Conservation (phyloP, 1,140 invertebrate genomes). For the Dryas iulia region DNA sequence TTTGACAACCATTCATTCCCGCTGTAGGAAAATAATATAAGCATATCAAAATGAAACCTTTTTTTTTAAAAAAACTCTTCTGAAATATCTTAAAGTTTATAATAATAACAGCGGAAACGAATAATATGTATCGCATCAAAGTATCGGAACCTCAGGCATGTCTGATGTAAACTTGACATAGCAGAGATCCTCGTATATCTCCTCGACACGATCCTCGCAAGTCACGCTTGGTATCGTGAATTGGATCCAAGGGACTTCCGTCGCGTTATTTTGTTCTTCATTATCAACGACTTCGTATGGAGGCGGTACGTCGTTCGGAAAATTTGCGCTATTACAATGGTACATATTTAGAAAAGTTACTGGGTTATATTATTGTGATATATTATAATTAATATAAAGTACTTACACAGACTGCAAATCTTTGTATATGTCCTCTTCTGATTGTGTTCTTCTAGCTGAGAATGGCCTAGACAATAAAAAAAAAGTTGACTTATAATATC, state of each 20-base stretch:
- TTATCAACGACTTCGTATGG: conserved; percentile 42
- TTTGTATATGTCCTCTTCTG: conserved; percentile 92
- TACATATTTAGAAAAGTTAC: conserved; percentile 7
- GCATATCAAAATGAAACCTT: no score
- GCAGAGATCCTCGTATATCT: conserved; percentile 93
- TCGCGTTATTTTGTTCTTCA: conserved; percentile 35
- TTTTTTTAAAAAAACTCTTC: no score
- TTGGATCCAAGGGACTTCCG: conserved; percentile 82
- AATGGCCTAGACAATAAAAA: conserved; percentile 85
- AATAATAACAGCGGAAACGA: conserved; percentile 14
- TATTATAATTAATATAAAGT: conserved; percentile 21
- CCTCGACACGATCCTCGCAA: conserved; percentile 86
- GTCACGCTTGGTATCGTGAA: conserved; percentile 82
- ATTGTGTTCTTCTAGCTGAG: conserved; percentile 85
- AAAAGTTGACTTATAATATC: not conserved
- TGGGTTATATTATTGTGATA: not conserved
- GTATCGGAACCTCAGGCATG: conserved; percentile 81
- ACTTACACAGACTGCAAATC: conserved; percentile 88
- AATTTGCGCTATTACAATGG: conserved; percentile 53
- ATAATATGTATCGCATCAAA: not conserved
- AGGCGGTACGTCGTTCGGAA: conserved; percentile 50
- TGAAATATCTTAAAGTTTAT: not conserved
- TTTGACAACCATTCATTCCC: not conserved
- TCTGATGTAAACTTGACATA: conserved; percentile 88
- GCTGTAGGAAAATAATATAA: not conserved